phyloP scores from a whole-genome alignment of 2,888 invertebrate species.

The Heterodera filipjevi region DNA sequence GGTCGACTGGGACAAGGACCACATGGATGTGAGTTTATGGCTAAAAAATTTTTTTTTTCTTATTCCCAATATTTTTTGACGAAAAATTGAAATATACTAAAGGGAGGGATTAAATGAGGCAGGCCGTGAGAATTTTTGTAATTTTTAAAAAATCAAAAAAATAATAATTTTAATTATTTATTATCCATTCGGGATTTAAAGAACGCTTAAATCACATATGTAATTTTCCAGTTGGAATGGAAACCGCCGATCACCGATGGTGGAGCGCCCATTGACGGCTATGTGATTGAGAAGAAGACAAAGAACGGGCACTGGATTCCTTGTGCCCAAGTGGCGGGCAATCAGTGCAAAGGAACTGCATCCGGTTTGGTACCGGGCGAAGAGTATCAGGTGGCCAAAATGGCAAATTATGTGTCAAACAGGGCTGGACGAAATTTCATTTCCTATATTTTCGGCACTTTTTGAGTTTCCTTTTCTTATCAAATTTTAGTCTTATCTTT shows the following conservation, averaged over 20 bases:
- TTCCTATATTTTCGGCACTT: too few species aligned
- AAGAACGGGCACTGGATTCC: slow-evolving; percentile 64
- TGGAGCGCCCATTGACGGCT: slow-evolving; percentile 69
- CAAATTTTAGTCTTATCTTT: slow-evolving; percentile 72
- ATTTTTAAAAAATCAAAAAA: too few species aligned
- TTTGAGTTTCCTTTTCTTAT: too few species aligned
- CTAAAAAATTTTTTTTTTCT: too few species aligned
- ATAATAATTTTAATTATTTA: too few species aligned
- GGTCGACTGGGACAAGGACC: slow-evolving; percentile 92
- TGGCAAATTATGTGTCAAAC: too few species aligned
- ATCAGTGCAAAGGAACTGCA: slow-evolving; percentile 75
- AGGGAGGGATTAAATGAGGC: too few species aligned
- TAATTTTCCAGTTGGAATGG: slow-evolving; percentile 79
- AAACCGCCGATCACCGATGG: slow-evolving; percentile 87
- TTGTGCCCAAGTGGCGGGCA: slow-evolving; percentile 60
- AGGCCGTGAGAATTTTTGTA: too few species aligned
- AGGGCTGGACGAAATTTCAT: too few species aligned
- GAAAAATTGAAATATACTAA: too few species aligned
- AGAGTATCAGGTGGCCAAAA: slow-evolving; percentile 76
- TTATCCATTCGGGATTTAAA: background rate
- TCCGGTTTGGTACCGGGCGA: slow-evolving; percentile 86
- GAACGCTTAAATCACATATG: too few species aligned
- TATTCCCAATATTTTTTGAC: too few species aligned
- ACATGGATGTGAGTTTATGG: slow-evolving; percentile 74
- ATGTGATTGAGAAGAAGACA: slow-evolving; percentile 66